Evolutionary conservation across 2,797 vertebrate species (phyloP), one percentile per base, ranked within the genome.

Genomic region (Natrix natrix): DNA sequence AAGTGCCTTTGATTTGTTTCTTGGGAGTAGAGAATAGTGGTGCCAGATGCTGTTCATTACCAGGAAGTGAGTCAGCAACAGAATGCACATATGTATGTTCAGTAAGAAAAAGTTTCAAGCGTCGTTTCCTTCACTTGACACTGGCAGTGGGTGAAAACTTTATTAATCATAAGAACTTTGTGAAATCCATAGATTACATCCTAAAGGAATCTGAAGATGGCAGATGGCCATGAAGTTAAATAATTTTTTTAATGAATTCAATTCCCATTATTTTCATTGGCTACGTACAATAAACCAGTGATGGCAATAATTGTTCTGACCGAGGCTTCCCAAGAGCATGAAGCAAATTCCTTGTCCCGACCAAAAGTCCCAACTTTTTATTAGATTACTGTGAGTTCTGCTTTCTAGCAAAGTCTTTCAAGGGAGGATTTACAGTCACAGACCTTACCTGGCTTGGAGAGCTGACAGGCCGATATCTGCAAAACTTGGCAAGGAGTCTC

Each of bases 1-100:
- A 92, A 86, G 54, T 93, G 63, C 61, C 92, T 74, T 93, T n/a
- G 92, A 88, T 93, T 94, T 93, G 63, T 78, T 78, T 55, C 61
- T 92, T 91, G 24, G 1, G 24, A 90, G 32, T 26, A 48, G 12
- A 28, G 61, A 59, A 48, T 37, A 48, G 12, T 32, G 61, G 55
- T 89, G 55, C 90, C 78, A 93, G 69, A 91, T 88, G 92, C 37
- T 74, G 8, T 88, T 91, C 43, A 91, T 78, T 32, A 66, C 61
- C 59, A 54, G 87, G 22, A 61, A 37, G 26, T 86, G 22, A 32
- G 54, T 14, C 55, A 63, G 59, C 52, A 57, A 4, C 26, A n/a
- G 52, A n/a, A 90, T 66, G 83, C 32, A 87, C 20, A 48, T 3
- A 43, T 28, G 11, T 32, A 26, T 60, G 28, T 54, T 43, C 24